Conservation (phyloP, 2,113 vertebrate genomes). For the Oceanodroma tethys region DNA sequence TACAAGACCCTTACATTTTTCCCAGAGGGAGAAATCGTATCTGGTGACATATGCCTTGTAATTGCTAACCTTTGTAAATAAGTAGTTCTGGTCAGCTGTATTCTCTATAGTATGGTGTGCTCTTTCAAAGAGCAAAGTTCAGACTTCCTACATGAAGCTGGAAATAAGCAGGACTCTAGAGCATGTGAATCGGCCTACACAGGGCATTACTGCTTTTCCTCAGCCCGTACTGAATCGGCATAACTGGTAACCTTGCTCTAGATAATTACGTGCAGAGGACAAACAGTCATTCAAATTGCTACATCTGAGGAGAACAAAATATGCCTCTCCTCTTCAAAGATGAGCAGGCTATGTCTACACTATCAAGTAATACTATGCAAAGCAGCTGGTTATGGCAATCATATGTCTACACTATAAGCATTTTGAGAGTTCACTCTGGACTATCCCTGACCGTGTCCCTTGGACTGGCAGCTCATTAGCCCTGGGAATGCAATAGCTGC, state of each 20-base stretch:
- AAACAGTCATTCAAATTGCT: background rate
- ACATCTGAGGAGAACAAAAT: background rate
- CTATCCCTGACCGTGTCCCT: background rate
- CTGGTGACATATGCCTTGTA: slow-evolving; percentile 23
- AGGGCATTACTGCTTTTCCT: background rate
- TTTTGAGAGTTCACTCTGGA: background rate
- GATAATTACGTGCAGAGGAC: background rate
- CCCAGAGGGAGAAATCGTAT: slow-evolving; percentile 11
- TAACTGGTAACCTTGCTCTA: background rate
- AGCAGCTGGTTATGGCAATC: background rate
- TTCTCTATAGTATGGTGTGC: background rate
- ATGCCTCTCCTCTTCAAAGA: background rate
- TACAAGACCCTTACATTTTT: background rate
- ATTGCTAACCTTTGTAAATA: slow-evolving; percentile 37
- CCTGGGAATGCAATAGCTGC: background rate
- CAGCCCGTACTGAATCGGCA: background rate
- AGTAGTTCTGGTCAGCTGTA: slow-evolving; percentile 30
- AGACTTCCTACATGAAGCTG: background rate
- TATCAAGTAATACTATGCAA: background rate
- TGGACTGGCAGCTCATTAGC: background rate
- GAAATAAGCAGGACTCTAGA: background rate
- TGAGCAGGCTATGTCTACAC: background rate
- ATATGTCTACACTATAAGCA: background rate
- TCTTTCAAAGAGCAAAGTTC: slow-evolving; percentile 52
- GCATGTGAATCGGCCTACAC: background rate